Evolutionary conservation across 2,113 vertebrate genomes (phyloP), one percentile per base, ranked within the genome.

Genomic region (Penelope pileata): DNA sequence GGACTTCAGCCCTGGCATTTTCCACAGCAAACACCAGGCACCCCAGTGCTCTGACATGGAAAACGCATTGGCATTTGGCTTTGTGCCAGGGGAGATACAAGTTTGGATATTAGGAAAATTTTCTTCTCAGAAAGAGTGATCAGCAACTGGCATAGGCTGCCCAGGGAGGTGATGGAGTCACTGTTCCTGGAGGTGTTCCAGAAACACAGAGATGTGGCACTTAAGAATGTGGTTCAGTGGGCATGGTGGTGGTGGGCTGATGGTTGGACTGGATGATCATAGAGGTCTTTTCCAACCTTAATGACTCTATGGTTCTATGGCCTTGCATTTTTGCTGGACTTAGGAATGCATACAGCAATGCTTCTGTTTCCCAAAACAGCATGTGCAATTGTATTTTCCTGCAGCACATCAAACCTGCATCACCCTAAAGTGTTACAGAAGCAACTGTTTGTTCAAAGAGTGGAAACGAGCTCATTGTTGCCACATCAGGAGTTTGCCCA

Each of bases 31-130:
- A 68, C 18, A 12, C 24, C 0, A 51, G 34, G 18, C 17, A 51
- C 18, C 9, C 26, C 36, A 29, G 0, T 27, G 30, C 17, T 72
- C 45, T 79, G 40, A 23, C 53, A 56, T 2, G 8, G 62, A 67
- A 38, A 1, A 0, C 16, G 7, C 21, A 30, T 3, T 30, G 56
- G 10, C 12, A 72, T 32, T 5, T 2, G 21, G 3, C 16, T 75
- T 81, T 83, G 73, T 78, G n/a, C n/a, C n/a, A n/a, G n/a, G n/a
- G n/a, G n/a, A n/a, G n/a, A n/a, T n/a, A n/a, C n/a, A n/a, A n/a
- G n/a, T n/a, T n/a, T n/a, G n/a, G n/a, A n/a, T n/a, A n/a, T n/a
- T n/a, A n/a, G n/a, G n/a, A n/a, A n/a, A n/a, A n/a, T n/a, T n/a
- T n/a, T n/a, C n/a, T n/a, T n/a, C n/a, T n/a, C n/a, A n/a, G n/a